Evolutionary conservation across 1,140 invertebrate species (phyloP).

Genomic region (Choristoneura fumiferana): DNA sequence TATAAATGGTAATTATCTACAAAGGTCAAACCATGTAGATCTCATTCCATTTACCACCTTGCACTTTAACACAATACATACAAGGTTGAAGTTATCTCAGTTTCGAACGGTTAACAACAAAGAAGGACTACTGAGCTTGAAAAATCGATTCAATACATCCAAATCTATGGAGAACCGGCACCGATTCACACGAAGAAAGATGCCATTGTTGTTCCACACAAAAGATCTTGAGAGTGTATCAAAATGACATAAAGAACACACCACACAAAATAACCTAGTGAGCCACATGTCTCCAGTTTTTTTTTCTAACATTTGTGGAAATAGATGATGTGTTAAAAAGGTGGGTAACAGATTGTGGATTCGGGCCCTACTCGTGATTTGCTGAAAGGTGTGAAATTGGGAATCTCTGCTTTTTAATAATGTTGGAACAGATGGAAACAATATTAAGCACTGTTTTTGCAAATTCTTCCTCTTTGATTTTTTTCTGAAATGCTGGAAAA

Average conservation of each 20-base stretch:
- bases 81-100: conserved; percentile 23
- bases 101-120: conserved; percentile 69
- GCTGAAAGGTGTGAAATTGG: conserved; percentile 7
- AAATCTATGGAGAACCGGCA: conserved; percentile 52
- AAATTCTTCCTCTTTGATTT: background rate
- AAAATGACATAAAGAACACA: conserved; percentile 75
- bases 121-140: conserved; percentile 73
- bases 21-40: conserved; percentile 29
- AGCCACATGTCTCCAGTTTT: conserved; percentile 58
- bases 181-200: conserved; percentile 62
- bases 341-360: conserved; percentile 62
- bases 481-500: no score
- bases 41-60: background rate
- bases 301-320: conserved; percentile 64
- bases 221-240: conserved; percentile 68
- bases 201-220: conserved; percentile 59
- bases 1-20: conserved; percentile 53
- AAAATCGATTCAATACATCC: conserved; percentile 71
- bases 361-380: no score
- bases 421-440: conserved; percentile 4
- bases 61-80: conserved; percentile 24
- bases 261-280: conserved; percentile 61
- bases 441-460: background rate
- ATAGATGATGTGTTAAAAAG: conserved; percentile 78
- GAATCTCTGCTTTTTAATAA: no score